Evolutionary conservation across 2,797 vertebrate species (phyloP).

Genomic region (Taenioides sp.): DNA sequence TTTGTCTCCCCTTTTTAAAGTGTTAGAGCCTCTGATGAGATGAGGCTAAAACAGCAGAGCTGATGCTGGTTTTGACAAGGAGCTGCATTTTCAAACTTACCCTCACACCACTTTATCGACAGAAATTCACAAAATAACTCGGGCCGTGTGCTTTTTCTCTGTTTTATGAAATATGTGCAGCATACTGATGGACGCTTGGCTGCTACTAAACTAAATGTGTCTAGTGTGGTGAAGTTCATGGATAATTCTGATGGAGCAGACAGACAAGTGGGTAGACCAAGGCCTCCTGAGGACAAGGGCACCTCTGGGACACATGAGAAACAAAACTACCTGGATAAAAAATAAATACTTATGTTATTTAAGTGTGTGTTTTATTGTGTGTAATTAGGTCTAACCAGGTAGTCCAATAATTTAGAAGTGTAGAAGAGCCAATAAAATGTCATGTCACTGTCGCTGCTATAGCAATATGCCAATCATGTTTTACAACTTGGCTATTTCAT

Average conservation of each 20-base stretch:
- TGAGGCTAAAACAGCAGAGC: not conserved
- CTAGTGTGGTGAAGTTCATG: not conserved
- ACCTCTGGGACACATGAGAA: not conserved
- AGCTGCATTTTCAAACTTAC: not conserved
- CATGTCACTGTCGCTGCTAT: too few species aligned
- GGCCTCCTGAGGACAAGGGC: not conserved
- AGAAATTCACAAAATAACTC: not conserved
- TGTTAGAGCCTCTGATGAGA: not conserved
- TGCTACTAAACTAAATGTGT: not conserved
- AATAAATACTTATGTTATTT: too few species aligned
- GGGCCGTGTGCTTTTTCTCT: not conserved
- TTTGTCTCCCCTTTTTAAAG: not conserved
- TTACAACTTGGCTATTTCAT: too few species aligned
- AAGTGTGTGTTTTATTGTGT: too few species aligned
- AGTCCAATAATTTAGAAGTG: too few species aligned
- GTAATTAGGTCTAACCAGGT: too few species aligned
- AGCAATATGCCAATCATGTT: too few species aligned
- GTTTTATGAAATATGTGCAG: not conserved
- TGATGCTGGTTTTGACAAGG: not conserved
- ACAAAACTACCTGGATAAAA: too few species aligned
- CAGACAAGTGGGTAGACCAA: not conserved
- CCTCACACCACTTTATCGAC: not conserved
- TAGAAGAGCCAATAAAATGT: too few species aligned
- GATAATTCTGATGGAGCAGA: not conserved
- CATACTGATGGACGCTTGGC: not conserved